Base-by-base conservation (phyloP, 2,797 vertebrate genomes). In the Hipposideros larvatus region DNA sequence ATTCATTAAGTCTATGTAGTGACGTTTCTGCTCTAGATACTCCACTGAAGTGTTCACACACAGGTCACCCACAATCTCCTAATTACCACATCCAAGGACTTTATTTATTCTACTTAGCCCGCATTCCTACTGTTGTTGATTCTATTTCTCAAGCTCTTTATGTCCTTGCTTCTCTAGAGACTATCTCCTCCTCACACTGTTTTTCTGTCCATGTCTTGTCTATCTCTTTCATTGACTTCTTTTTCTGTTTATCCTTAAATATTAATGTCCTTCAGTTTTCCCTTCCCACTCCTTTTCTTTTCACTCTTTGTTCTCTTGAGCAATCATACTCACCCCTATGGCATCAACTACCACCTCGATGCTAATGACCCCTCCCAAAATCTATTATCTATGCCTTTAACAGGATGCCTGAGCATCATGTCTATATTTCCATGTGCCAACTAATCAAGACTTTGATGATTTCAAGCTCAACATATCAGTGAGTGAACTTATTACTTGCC, bases 131-230 rank as follows among this genome's bases (percentile, higher is more conserved):
- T 73, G 7, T 8, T 61, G 19, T 66, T 68, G 61, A 18, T 18
- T 70, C 28, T 71, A 28, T 66, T 86, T 85, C 51, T 68, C 24
- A 85, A 41, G 48, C 11, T 79, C 18, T 87, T 75, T 65, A 57
- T 15, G 77, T 83, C 11, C 21, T 80, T 71, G 13, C 21, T 87
- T 79, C 31, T 46, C 31, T n/a, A 11, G 19, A 90, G 51, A 51
- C 19, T 77, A 41, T n/a, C 37, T 84, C 84, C 70, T 68, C 26
- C 41, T 41, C 75, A 13, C 11, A 48, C 57, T 46, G 11, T 37
- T 75, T 83, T 83, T 48, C 31, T 68, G 28, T 10, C 37, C 14
- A 43, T 24, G 8, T 28, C 63, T 87, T 85, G 24, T 83, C 22
- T 70, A 5, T 85, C 8, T 37, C n/a, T 65, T 66, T 68, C 65